These are phyloP conservation scores for Daktulosphaira vitifoliae DNA, from an alignment of 1,140 invertebrate species.

Conservation along the genomic window DNA sequence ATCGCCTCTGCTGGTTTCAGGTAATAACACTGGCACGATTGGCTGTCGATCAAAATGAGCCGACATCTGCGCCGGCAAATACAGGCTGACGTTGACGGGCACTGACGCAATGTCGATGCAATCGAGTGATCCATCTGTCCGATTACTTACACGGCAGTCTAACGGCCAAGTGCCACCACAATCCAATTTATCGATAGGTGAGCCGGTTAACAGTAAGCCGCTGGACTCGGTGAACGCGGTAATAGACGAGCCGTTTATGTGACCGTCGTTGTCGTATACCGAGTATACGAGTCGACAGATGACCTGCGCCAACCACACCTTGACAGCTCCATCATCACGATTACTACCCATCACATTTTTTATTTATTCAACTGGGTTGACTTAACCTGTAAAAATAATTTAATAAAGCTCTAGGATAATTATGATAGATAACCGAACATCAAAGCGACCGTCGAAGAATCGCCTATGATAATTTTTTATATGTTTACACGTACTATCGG, in stretches of 20 bases:
- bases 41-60: slow-evolving; percentile 12
- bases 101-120: not conserved
- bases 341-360: slow-evolving; percentile 25
- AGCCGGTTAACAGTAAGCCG: not conserved
- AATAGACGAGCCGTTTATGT: slow-evolving; percentile 5
- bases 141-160: not conserved
- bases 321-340: slow-evolving; percentile 20
- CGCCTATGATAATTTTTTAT: no score
- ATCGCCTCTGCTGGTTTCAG: not conserved
- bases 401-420: no score
- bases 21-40: not conserved
- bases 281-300: slow-evolving; percentile 25
- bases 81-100: slow-evolving; percentile 1
- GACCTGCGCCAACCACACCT: slow-evolving; percentile 31
- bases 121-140: not conserved
- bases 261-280: slow-evolving; percentile 6
- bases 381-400: slow-evolving; percentile 1
- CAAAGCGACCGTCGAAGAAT: no score
- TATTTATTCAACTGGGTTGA: slow-evolving; percentile 10
- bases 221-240: not conserved
- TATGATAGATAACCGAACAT: no score
- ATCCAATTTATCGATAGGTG: not conserved
- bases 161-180: slow-evolving; percentile 16
- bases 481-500: no score
- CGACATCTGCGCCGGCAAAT: slow-evolving; percentile 4